Base-by-base conservation (phyloP, 2,888 invertebrate species). In the Pandemis cinnamomeana region DNA sequence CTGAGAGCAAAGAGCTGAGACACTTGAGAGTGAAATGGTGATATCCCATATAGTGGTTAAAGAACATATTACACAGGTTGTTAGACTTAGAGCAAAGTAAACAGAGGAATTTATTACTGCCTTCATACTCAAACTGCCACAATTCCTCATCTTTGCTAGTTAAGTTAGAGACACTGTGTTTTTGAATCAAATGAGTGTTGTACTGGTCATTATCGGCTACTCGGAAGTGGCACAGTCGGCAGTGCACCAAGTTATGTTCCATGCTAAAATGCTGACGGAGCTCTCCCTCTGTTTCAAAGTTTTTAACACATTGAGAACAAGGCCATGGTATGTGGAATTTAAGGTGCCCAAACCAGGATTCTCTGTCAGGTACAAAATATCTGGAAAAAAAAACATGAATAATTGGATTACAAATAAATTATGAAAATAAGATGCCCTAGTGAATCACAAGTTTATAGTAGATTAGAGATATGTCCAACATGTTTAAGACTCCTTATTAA, bases 11-110 rank as follows among this genome's bases (percentile, higher is more conserved):
- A 44, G 78, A 82, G 6, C 92, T 82, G n/a, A 94, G 84, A 74
- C 94, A 94, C 83, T 93, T 94, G 0, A 94, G 80, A 7, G 94
- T 93, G 60, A 93, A 90, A 77, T 91, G 92, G 72, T 94, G 94
- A 72, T 83, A 91, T 0, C 92, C 90, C 89, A 94, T 92, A 71
- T 87, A 94, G 77, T 94, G 94, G 75, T 89, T 89, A 61, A 91
- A 91, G 78, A 92, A 93, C 55, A 86, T 86, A 10, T 84, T 80
- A 1, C 83, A 78, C 15, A 81, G 71, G 68, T 87, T 87, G 74
- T 88, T 86, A 4, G 87, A 76, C 79, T 92, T 93, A 0, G 87
- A 85, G 77, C 94, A 94, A 2, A 94, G 84, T 48, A 89, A 76
- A 75, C 94, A 94, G 0, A 84, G 64, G 74, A 92, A 94, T 72